Base-by-base conservation (phyloP, 2,888 invertebrate genomes). In the Dendrolimus houi region DNA sequence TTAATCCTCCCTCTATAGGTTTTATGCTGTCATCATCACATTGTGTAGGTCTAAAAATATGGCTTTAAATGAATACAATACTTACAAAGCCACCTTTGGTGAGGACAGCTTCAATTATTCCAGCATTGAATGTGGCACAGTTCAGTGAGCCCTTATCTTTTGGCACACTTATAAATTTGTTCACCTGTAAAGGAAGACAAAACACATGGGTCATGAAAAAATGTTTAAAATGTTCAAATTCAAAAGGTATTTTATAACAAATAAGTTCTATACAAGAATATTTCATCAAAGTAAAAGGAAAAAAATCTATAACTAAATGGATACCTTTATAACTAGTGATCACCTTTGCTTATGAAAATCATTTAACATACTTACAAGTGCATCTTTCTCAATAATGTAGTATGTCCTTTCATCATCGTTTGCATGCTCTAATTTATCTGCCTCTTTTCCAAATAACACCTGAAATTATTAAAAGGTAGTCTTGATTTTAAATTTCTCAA, bases 331-430 rank as follows among this genome's bases (percentile, higher is more conserved):
- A 17, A 17, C 17, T 17, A 17, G 17, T 3, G 3, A 17, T 17
- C 2, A 2, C 3, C 17, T 17, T 17, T 17, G 17, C 17, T 17
- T 17, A 17, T 17, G 17, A 17, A 17, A 17, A 17, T 17, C 17
- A 17, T 17, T n/a, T n/a, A n/a, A n/a, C n/a, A n/a, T n/a, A n/a
- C 80, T 77, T 62, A 93, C 99, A 66, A 99, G 78, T 9, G 99
- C 98, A 77, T 99, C 99, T 74, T 98, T 98, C 82, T 99, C 99
- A 79, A 99, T 99, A 53, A 99, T 96, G 75, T 99, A 99, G 86
- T 99, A 99, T 0, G 98, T 99, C 64, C 96, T 94, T 76, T 99
- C 98, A 89, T 99, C 99, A 86, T 99, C 99, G 85, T 99, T 99
- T 3, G 99, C 98, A 85, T 99, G 98, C 77, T 99, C 99, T 64